These are phyloP conservation scores for Limonius californicus DNA, from an alignment of 1,140 invertebrate genomes.

Conservation along the genomic window DNA sequence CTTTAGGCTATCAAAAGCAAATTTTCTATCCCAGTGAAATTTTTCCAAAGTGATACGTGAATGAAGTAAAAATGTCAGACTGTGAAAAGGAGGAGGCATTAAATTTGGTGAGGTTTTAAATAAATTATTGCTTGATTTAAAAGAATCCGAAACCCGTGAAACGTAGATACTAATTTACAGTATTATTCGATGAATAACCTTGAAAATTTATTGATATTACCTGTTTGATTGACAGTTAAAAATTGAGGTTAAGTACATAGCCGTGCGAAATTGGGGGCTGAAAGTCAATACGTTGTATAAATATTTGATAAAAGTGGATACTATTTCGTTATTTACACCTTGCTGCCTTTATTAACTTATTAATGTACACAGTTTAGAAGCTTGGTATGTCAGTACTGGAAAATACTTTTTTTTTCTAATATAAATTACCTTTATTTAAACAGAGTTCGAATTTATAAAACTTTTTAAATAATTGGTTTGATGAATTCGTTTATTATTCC, in stretches of 20 bases:
- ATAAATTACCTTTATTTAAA: too few relatives aligned
- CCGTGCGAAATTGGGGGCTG: not conserved
- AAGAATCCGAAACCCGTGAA: too few relatives aligned
- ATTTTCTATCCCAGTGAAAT: too few relatives aligned
- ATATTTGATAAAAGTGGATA: too few relatives aligned
- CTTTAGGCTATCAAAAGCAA: not conserved
- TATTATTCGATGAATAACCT: slow-evolving; percentile 23
- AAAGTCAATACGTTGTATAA: too few relatives aligned
- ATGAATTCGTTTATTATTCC: slow-evolving; percentile 21
- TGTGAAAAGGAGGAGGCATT: slow-evolving; percentile 79
- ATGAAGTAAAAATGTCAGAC: slow-evolving; percentile 47
- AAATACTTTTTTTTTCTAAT: too few relatives aligned
- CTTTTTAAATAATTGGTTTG: slow-evolving; percentile 14
- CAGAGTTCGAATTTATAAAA: too few relatives aligned
- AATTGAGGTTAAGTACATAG: not conserved
- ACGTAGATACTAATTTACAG: not conserved
- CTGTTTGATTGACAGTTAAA: slow-evolving; percentile 36
- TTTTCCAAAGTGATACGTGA: not conserved
- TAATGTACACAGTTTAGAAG: too few relatives aligned
- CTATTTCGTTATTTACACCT: too few relatives aligned
- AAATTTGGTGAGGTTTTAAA: slow-evolving; percentile 67
- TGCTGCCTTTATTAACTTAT: too few relatives aligned
- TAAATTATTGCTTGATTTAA: slow-evolving; percentile 25
- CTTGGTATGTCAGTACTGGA: too few relatives aligned
- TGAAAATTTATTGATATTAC: slow-evolving; percentile 32